These are phyloP conservation scores for Crotalus viridis DNA, from an alignment of 2,113 vertebrate species.

Conservation along the genomic window DNA sequence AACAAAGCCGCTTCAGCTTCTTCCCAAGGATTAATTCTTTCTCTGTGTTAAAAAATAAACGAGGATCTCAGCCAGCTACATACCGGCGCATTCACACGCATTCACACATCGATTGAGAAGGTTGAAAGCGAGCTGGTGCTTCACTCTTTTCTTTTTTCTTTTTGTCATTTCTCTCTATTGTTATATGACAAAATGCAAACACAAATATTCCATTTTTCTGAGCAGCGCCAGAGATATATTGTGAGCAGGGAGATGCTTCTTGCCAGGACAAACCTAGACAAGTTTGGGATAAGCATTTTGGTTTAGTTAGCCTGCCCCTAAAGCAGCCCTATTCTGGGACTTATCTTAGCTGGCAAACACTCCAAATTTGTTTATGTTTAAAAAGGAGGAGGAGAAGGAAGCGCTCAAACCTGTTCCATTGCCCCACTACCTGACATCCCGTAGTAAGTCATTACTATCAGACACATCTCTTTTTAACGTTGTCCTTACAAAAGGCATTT, in stretches of 20 bases:
- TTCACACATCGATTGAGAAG: neutral
- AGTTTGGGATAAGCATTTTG: neutral
- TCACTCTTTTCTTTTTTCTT: neutral
- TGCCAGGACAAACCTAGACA: neutral
- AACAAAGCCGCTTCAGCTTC: neutral
- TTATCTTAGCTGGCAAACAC: neutral
- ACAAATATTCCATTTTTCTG: neutral
- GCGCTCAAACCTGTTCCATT: slow-evolving; percentile 3
- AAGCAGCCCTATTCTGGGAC: neutral
- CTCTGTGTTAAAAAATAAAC: slow-evolving; percentile 31
- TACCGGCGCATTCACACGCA: neutral
- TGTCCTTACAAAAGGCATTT: slow-evolving; percentile 38
- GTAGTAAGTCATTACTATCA: slow-evolving; percentile 49
- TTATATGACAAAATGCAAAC: neutral
- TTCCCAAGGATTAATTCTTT: slow-evolving; percentile 20
- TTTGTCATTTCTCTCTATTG: neutral
- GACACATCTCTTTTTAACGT: slow-evolving; percentile 37
- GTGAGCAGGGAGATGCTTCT: neutral
- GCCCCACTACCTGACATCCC: slow-evolving; percentile 49
- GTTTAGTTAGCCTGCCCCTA: neutral
- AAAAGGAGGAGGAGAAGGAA: slow-evolving; percentile 13
- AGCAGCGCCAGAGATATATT: neutral
- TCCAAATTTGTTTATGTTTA: neutral
- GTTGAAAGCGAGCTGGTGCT: neutral
- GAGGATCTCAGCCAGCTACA: neutral